Evolutionary conservation across 2,113 vertebrate species (phyloP), one percentile per base, ranked within the genome.

Genomic region (Conger conger): DNA sequence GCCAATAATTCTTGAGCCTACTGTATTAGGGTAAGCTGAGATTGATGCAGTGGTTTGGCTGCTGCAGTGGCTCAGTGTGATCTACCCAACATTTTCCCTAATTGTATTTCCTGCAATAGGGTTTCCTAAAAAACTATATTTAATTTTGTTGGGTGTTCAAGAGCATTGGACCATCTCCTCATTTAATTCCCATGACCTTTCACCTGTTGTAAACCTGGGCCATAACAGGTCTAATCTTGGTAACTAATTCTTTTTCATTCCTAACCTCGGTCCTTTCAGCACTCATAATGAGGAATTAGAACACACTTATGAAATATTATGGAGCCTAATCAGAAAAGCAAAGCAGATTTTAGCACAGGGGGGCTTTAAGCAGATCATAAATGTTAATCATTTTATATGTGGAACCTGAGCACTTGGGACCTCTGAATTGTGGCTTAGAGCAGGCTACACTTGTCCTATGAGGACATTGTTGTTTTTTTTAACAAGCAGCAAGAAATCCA

Each of bases 401-500:
- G 84, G 88, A 88, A 90, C 89, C 91, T 85, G 87, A 87, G 89
- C 90, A 78, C 85, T 89, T 23, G 80, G 40, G 60, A 92, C 91
- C 91, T 87, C 86, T 89, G 86, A 90, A 87, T 87, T 68, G 42
- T 27, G 86, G 92, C 91, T 93, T 92, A 93, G 87, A 88, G 86
- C 23, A 85, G 87, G 68, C 84, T 79, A 84, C 86, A 89, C 73
- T 87, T 83, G 80, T 88, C 90, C 87, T 88, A 89, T 88, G 85
- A 92, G 89, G 91, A 94, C 93, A 91, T 88, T 91, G 90, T 91
- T 85, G 88, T 85, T 80, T 78, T 63, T 77, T 45, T 36, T 36
- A 73, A 73, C 90, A 92, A 94, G 93, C 92, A 91, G 93, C 92
- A 94, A 93, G 94, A 95, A 96, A 95, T 95, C 94, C 94, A 95